Evolutionary conservation across 2,888 invertebrate genomes (phyloP), one percentile per base, ranked within the genome.

Genomic region (Lamproptera curius): DNA sequence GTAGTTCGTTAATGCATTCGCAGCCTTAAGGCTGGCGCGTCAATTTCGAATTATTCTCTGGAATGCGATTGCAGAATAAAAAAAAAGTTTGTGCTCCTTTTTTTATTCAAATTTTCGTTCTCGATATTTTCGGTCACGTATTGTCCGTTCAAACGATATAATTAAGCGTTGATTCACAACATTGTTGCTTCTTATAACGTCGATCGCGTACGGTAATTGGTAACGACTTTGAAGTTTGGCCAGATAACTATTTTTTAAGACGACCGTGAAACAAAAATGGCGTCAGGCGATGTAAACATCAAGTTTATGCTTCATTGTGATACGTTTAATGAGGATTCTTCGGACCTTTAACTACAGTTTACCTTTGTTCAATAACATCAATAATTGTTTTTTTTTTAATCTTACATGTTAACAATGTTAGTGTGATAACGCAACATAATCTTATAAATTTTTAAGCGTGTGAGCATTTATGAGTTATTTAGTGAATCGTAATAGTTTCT

Each of bases 1-100:
- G 82, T 82, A 83, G 78, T 80, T 76, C 81, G 85, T 86, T 85
- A 86, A 86, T 85, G 84, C 84, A 81, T 76, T 80, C 76, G 76
- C 61, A 73, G 76, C 84, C 85, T 80, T 76, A 67, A 79, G 85
- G 85, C 77, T 62, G 63, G 56, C 62, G 65, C 77, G 81, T 81
- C 81, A 80, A 77, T 65, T 63, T 73, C 63, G 76, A 85, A 86
- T 86, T 86, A 86, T 86, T 81, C 84, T 84, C 84, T 79, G 82
- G 82, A 84, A 86, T 84, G 83, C 74, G 76, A 73, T 69, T 76
- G 77, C 72, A 74, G 76, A 75, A 73, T 41, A 3, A 20, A 3
- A 20, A 20, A n/a, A n/a, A n/a, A n/a, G 26, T 38, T 36, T 48
- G 56, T 58, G 62, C 69, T 65, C 57, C 60, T 74, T 76, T 71